A percentile compares a stretch with the other conserved stretches of the same genome.
Evolutionary conservation across 2,888 invertebrate species (phyloP).

Genomic region (Prosopocoilus inquinatus): DNA sequence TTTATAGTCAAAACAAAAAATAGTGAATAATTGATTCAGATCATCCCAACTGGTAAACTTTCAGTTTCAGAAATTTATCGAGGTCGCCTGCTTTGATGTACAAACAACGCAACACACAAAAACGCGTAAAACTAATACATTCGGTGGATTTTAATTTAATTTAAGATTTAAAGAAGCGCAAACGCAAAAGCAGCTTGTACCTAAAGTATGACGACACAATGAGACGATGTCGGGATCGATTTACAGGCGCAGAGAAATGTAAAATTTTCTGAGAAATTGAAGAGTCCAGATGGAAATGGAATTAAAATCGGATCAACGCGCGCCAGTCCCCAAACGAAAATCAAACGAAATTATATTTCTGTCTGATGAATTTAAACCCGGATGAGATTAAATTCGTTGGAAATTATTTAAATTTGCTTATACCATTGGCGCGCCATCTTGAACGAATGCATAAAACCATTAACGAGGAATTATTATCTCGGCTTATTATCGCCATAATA

Average conservation of each 20-base stretch:
- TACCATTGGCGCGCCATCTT: slow-evolving; percentile 1
- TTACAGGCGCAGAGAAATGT: slow-evolving; percentile 24
- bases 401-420: slow-evolving; percentile 9
- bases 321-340: slow-evolving; percentile 30
- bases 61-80: not conserved
- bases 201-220: slow-evolving; percentile 5
- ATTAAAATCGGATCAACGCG: slow-evolving; percentile 39
- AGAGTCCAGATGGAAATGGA: slow-evolving; percentile 35
- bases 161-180: not conserved
- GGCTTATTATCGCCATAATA: slow-evolving; percentile 12
- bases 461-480: not conserved
- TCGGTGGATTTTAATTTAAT: slow-evolving; percentile 4
- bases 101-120: not conserved
- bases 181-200: too few relatives aligned
- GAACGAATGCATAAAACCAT: not conserved
- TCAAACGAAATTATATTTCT: slow-evolving; percentile 39
- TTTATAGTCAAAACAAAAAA: too few relatives aligned
- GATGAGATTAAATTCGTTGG: slow-evolving; percentile 14
- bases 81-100: not conserved
- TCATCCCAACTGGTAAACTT: not conserved
- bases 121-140: not conserved
- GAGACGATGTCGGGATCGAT: slow-evolving; percentile 8
- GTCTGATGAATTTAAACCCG: slow-evolving; percentile 14
- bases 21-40: not conserved
- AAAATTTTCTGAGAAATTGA: slow-evolving; percentile 25